These are phyloP conservation scores for Sinhomidia bicolor DNA, from an alignment of 2,888 invertebrate genomes.

Conservation along the genomic window DNA sequence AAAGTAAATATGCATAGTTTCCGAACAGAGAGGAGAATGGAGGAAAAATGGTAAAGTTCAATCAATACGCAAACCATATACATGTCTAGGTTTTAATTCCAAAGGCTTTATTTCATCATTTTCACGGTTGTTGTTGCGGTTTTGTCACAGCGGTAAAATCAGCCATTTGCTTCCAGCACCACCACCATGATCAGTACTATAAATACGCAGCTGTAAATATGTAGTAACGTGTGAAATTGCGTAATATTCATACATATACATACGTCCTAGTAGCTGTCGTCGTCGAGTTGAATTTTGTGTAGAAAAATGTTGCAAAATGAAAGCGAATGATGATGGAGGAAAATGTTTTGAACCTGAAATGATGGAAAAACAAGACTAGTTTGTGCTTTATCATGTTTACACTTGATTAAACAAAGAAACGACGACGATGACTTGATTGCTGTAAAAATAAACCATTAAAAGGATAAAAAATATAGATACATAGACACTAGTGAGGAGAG, in stretches of 20 bases:
- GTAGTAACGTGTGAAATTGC: background rate
- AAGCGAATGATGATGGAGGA: background rate
- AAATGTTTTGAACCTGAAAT: background rate
- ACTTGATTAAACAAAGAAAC: slow-evolving; percentile 3
- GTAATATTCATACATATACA: background rate
- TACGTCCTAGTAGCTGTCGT: too few relatives aligned
- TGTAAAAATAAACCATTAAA: background rate
- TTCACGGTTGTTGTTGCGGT: background rate
- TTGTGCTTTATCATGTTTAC: background rate
- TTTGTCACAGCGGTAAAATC: background rate
- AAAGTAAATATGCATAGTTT: background rate
- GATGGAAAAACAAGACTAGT: background rate
- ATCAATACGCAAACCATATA: background rate
- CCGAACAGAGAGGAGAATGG: background rate
- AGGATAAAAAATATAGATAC: too few relatives aligned
- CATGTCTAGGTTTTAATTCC: background rate
- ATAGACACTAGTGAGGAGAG: background rate
- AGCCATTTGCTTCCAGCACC: too few relatives aligned
- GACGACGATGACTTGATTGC: background rate
- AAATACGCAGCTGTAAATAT: background rate
- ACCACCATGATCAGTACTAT: background rate
- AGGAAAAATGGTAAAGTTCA: slow-evolving; percentile 12
- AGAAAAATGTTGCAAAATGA: background rate
- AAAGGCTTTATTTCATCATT: background rate
- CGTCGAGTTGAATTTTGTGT: background rate